phyloP scores from a whole-genome alignment of 2,113 vertebrate genomes.

The Piprites chloris region DNA sequence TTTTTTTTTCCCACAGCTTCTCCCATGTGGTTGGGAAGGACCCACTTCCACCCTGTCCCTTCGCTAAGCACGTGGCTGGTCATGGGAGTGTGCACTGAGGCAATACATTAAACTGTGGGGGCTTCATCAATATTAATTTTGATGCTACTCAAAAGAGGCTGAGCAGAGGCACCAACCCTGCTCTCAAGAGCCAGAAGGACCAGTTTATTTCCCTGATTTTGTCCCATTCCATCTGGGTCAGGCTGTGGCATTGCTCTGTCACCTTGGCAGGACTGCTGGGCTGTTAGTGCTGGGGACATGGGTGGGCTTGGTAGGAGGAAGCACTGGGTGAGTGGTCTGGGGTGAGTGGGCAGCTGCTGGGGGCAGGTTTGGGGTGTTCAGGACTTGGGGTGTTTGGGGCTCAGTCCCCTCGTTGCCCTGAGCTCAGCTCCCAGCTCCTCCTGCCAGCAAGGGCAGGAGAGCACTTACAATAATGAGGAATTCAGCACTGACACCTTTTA shows the following conservation, averaged over 20 bases:
- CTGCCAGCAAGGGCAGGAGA: neutral
- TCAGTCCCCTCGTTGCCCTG: neutral
- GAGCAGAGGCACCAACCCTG: neutral
- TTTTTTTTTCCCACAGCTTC: rapidly evolving
- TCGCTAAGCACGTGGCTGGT: neutral
- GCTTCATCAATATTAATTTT: neutral
- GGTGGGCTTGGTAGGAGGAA: neutral
- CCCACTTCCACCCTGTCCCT: neutral
- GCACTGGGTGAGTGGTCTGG: rapidly evolving
- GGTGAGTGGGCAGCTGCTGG: neutral
- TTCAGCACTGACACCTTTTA: slow-evolving; percentile 62
- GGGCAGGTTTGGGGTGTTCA: neutral
- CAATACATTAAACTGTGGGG: slow-evolving; percentile 47
- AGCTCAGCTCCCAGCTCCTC: neutral
- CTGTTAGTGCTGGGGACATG: neutral
- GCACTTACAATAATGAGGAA: slow-evolving; percentile 12
- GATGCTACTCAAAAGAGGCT: neutral
- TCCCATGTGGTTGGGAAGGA: rapidly evolving
- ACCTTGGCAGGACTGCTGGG: neutral
- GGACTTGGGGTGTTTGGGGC: neutral
- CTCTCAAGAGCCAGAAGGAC: neutral
- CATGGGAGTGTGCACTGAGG: neutral
- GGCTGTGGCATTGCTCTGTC: rapidly evolving
- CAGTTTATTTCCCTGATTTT: neutral
- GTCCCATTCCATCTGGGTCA: neutral